Percentiles rank a stretch among this genome's conserved stretches.
phyloP scores from a whole-genome alignment of 2,113 vertebrate species.

The Erpornis zantholeuca region DNA sequence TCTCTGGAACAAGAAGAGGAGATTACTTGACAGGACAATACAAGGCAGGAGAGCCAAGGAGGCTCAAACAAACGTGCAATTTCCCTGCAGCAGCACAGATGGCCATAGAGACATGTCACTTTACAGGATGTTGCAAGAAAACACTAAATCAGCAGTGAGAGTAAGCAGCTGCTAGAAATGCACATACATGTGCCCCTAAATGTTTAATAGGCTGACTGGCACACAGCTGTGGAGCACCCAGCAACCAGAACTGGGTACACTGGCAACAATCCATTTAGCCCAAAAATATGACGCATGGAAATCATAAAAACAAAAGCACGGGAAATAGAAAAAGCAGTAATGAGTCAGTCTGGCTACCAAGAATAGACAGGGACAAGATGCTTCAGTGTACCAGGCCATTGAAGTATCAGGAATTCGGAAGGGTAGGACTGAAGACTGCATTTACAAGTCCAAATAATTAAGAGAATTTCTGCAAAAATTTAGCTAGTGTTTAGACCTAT shows the following conservation, averaged over 20 bases:
- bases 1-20: conserved; percentile 78
- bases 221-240: not conserved
- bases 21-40: not conserved
- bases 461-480: not conserved
- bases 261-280: not conserved
- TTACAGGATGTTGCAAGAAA: not conserved
- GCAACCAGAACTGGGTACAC: not conserved
- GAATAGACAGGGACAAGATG: not conserved
- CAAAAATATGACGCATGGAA: not conserved
- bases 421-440: not conserved
- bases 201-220: not conserved
- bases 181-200: not conserved
- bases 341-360: not conserved
- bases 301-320: not conserved
- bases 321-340: not conserved
- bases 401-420: not conserved
- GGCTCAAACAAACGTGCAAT: not conserved
- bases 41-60: not conserved
- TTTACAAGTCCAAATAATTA: not conserved
- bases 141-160: not conserved
- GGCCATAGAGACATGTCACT: not conserved
- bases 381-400: not conserved
- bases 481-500: not conserved
- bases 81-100: not conserved
- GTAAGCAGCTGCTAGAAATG: not conserved